phyloP scores from a whole-genome alignment of 37 sponge, comb jelly and placozoan species.

The Halisarca cf. caerulea region DNA sequence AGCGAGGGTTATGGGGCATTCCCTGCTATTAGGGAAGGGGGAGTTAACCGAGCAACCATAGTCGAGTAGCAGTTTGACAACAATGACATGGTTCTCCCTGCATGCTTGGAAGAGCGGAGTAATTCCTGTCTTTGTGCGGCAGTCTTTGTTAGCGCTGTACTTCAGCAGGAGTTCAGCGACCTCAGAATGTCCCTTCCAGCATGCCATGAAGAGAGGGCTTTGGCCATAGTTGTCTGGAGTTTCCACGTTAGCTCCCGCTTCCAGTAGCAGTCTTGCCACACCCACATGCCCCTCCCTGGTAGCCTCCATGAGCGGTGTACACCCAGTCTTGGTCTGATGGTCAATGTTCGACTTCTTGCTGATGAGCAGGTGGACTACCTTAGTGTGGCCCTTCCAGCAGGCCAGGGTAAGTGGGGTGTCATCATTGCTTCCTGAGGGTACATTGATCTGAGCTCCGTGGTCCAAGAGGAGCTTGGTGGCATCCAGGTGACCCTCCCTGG shows the following conservation, averaged over 20 bases:
- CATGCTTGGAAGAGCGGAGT: slow-evolving; percentile 99
- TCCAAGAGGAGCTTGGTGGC: slow-evolving; percentile 87
- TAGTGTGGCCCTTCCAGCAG: slow-evolving; percentile 94
- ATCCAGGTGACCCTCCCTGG: slow-evolving; percentile 88
- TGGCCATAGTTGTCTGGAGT: slow-evolving; percentile 99
- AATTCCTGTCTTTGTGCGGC: slow-evolving; percentile 97
- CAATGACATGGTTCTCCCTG: slow-evolving; percentile 96
- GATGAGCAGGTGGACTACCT: slow-evolving; percentile 79
- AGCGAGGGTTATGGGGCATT: slow-evolving; percentile 95
- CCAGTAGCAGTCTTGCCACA: slow-evolving; percentile 87
- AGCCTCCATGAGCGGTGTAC: slow-evolving; percentile 81
- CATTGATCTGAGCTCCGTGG: slow-evolving; percentile 85
- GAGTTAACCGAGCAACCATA: slow-evolving; percentile 93
- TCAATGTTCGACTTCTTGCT: slow-evolving; percentile 66
- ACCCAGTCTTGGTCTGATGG: slow-evolving; percentile 97
- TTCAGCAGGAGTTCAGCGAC: slow-evolving; percentile 89
- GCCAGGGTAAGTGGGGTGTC: slow-evolving; percentile 97
- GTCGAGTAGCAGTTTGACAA: slow-evolving; percentile 92
- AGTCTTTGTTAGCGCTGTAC: slow-evolving; percentile 92
- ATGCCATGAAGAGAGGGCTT: slow-evolving; percentile 99
- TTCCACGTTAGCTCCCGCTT: slow-evolving; percentile 92
- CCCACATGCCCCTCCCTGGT: slow-evolving; percentile 90
- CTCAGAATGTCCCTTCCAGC: slow-evolving; percentile 97
- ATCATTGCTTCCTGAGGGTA: slow-evolving; percentile 92
- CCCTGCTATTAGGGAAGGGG: slow-evolving; percentile 96